These are phyloP conservation scores for Dryocosmus kuriphilus DNA, from an alignment of 2,888 invertebrate genomes.

Conservation along the genomic window DNA sequence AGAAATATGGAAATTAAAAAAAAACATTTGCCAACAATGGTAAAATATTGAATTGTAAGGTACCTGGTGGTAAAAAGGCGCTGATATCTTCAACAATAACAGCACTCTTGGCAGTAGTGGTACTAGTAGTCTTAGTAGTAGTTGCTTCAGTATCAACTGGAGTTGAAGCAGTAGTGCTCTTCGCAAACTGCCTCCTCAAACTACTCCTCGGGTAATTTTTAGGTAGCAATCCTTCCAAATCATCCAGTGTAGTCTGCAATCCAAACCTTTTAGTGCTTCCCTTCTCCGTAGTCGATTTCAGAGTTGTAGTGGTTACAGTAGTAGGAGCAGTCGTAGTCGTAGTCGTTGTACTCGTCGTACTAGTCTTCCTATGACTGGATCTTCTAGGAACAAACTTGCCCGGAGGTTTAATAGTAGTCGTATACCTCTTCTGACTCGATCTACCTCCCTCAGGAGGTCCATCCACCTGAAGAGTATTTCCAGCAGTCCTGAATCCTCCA, in stretches of 20 bases:
- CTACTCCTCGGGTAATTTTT: slow-evolving; percentile 59
- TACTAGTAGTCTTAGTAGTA: slow-evolving; percentile 48
- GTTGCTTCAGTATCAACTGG: slow-evolving; percentile 42
- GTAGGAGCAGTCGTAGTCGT: slow-evolving; percentile 57
- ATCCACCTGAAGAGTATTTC: slow-evolving; percentile 80
- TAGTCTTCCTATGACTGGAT: slow-evolving; percentile 69
- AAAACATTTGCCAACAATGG: too few relatives aligned
- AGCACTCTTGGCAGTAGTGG: slow-evolving; percentile 46
- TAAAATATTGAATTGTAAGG: too few relatives aligned
- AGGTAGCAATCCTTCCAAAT: slow-evolving; percentile 60
- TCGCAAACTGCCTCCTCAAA: slow-evolving; percentile 60
- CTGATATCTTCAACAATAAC: slow-evolving; percentile 78
- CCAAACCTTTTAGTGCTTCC: slow-evolving; percentile 47
- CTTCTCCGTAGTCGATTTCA: slow-evolving; percentile 17
- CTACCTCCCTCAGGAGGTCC: slow-evolving; percentile 82
- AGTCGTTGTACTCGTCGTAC: slow-evolving; percentile 48
- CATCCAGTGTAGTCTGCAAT: slow-evolving; percentile 58
- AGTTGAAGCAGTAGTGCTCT: slow-evolving; percentile 47
- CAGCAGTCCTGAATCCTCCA: slow-evolving; percentile 85
- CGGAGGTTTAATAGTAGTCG: slow-evolving; percentile 78
- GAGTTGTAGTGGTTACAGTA: slow-evolving; percentile 58
- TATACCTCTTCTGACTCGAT: slow-evolving; percentile 79
- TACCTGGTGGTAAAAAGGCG: slow-evolving; percentile 83
- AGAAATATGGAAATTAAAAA: neutral
- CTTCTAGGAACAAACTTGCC: slow-evolving; percentile 71